phyloP scores from a whole-genome alignment of 2,888 invertebrate species.

The Eupithecia subfuscata region DNA sequence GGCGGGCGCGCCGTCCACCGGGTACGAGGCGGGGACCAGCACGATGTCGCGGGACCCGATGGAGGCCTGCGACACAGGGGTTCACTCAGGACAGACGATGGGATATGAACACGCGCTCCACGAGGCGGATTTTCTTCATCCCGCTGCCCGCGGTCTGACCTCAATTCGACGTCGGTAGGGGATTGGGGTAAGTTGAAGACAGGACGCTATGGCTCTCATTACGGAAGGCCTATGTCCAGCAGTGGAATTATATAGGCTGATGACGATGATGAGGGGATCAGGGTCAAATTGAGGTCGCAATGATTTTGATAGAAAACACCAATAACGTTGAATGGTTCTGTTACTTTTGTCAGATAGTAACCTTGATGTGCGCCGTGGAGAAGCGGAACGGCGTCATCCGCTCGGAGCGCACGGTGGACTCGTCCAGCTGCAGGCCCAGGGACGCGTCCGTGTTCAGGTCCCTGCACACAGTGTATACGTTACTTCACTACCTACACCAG shows the following conservation, averaged over 20 bases:
- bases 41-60: constrained; percentile 84
- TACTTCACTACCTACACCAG: background rate
- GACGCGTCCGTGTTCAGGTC: constrained; percentile 83
- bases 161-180: background rate
- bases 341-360: constrained; percentile 41
- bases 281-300: too few relatives aligned
- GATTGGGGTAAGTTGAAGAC: too few relatives aligned
- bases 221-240: too few relatives aligned
- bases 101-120: background rate
- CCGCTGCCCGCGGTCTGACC: background rate
- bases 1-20: constrained; percentile 91
- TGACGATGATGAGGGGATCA: too few relatives aligned
- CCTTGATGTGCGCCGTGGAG: constrained; percentile 91
- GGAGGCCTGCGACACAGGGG: constrained; percentile 55
- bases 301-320: too few relatives aligned
- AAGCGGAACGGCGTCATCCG: constrained; percentile 93
- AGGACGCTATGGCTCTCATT: too few relatives aligned
- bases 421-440: constrained; percentile 82
- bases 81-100: background rate
- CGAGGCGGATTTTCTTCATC: background rate
- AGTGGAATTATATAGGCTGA: too few relatives aligned
- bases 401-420: constrained; percentile 85
- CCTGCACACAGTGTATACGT: constrained; percentile 49
- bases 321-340: background rate
- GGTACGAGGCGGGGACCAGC: constrained; percentile 90